phyloP scores from a whole-genome alignment of 2,888 invertebrate species.

The Agonopterix arenella region DNA sequence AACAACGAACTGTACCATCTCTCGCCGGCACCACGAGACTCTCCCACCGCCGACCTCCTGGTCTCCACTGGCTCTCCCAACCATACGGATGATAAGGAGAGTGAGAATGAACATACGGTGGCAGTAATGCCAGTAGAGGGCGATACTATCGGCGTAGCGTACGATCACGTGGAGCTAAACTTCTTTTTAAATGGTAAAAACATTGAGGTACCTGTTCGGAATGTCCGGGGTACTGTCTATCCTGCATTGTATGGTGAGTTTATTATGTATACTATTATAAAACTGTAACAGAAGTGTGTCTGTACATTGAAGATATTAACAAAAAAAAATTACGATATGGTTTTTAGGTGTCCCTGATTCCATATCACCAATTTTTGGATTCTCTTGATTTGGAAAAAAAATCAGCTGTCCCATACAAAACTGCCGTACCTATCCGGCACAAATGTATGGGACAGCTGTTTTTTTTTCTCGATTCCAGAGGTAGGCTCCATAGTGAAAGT shows the following conservation, averaged over 20 bases:
- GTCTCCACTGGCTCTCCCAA: constrained; percentile 53
- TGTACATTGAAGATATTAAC: too few species aligned
- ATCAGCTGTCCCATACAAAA: too few species aligned
- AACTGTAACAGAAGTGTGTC: too few species aligned
- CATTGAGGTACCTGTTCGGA: constrained; percentile 89
- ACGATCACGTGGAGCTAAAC: constrained; percentile 96
- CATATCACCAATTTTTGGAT: too few species aligned
- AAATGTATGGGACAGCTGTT: too few species aligned
- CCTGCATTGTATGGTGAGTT: constrained; percentile 93
- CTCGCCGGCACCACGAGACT: constrained; percentile 56
- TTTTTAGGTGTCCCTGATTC: too few species aligned
- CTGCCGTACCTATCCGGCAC: too few species aligned
- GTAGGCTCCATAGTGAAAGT: too few species aligned
- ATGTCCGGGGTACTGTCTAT: constrained; percentile 93
- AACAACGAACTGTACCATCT: constrained; percentile 86
- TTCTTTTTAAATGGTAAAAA: constrained; percentile 95
- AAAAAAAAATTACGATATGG: too few species aligned
- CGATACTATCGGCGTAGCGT: constrained; percentile 95
- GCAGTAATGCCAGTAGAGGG: constrained; percentile 88
- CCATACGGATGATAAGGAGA: constrained; percentile 44
- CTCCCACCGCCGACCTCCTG: constrained; percentile 60
- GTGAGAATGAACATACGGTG: constrained; percentile 31
- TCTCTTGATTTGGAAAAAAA: too few species aligned
- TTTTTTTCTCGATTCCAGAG: too few species aligned
- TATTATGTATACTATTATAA: neutral